Evolutionary conservation across 2,888 invertebrate genomes (phyloP).

Genomic region (Agrochola lota): DNA sequence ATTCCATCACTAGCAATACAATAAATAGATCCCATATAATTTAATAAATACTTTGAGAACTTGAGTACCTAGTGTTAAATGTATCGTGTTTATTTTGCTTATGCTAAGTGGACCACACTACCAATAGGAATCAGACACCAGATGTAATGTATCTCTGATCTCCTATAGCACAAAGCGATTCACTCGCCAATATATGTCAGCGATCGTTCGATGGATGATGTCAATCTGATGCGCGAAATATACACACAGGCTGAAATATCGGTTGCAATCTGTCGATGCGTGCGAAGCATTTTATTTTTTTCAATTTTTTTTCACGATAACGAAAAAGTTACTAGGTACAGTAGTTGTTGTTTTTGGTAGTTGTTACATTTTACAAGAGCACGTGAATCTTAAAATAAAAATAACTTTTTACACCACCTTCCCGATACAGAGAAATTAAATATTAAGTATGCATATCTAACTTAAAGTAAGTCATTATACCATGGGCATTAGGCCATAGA

Average conservation of each 20-base stretch:
- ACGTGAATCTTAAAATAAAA: background rate
- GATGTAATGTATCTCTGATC: slow-evolving; percentile 16
- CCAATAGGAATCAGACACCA: slow-evolving; percentile 1
- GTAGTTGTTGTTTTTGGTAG: too few species aligned
- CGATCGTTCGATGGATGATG: slow-evolving; percentile 26
- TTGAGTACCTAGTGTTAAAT: background rate
- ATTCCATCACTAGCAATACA: background rate
- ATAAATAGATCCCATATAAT: too few species aligned
- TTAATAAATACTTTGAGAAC: background rate
- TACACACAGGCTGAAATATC: slow-evolving; percentile 42
- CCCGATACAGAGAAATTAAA: background rate
- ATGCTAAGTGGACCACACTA: background rate
- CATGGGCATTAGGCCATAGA: background rate
- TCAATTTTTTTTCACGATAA: too few species aligned
- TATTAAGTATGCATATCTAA: background rate
- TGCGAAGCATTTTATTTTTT: slow-evolving; percentile 5
- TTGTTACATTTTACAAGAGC: background rate
- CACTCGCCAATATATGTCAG: slow-evolving; percentile 20
- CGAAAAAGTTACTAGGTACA: background rate
- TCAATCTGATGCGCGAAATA: slow-evolving; percentile 38
- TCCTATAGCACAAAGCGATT: slow-evolving; percentile 9
- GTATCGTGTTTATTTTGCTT: background rate
- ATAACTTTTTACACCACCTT: background rate
- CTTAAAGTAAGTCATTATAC: background rate
- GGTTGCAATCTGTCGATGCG: slow-evolving; percentile 28